Base-by-base conservation (phyloP, 2,888 invertebrate species). In the Atethmia centrago region DNA sequence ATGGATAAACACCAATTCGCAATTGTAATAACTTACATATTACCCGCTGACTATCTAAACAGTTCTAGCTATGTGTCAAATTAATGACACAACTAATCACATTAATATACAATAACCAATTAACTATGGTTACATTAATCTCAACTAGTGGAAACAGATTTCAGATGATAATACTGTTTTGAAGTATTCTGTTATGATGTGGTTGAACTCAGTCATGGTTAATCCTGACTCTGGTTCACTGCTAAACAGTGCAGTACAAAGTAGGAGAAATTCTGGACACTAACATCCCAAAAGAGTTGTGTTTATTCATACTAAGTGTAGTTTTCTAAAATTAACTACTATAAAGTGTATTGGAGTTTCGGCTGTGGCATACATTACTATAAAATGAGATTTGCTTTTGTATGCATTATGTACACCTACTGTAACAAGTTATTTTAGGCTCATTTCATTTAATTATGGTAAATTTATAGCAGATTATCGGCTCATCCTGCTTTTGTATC, bases 31-130 rank as follows among this genome's bases (percentile, higher is more conserved):
- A 47, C 16, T n/a, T 19, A 25, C 55, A 10, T 16, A 42, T 28
- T 49, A 49, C 40, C 25, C 25, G 42, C 2, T 51, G n/a, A n/a
- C n/a, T n/a, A 56, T 51, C 53, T 56, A 74, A 59, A 45, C 59
- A 59, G 42, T 31, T 12, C 16, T 55, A 79, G 81, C 83, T 72
- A 89, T 91, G 84, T 79, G 84, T 90, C 88, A 90, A 82, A 87
- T 85, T 89, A 89, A 89, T 85, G 79, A 82, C 80, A 45, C 36
- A 91, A 31, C 47, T 31, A 16, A 14, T 21, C 8, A 63, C 45
- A 47, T 47, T 63, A 28, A 14, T 63, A 64, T 12, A 51, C 63
- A 64, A n/a, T 49, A 51, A 10, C 10, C n/a, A 31, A 16, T 9
- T 64, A 31, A 49, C 31, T 14, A 42, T 62, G 10, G 89, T 84